phyloP scores from a whole-genome alignment of 2,797 vertebrate genomes.

The Anableps anableps region DNA sequence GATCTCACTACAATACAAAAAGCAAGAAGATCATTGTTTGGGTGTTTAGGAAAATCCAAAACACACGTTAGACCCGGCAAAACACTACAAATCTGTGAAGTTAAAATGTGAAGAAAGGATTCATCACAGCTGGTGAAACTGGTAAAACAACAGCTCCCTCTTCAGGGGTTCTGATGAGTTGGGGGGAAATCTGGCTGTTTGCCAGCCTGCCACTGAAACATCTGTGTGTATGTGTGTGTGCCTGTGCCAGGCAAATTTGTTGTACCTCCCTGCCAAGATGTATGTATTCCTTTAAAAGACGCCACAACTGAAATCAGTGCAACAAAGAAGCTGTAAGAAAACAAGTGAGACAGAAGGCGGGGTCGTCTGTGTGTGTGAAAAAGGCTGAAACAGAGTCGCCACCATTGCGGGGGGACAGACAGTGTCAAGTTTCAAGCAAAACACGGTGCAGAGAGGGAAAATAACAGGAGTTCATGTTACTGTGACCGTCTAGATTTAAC shows the following conservation, averaged over 20 bases:
- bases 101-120: constrained; percentile 17
- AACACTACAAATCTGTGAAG: constrained; percentile 14
- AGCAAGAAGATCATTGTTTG: background rate
- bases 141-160: constrained; percentile 72
- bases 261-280: constrained; percentile 45
- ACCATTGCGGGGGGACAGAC: constrained; percentile 34
- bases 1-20: background rate
- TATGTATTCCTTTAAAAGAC: constrained; percentile 42
- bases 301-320: constrained; percentile 36
- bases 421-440: constrained; percentile 67
- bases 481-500: constrained; percentile 33
- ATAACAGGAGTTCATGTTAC: constrained; percentile 60
- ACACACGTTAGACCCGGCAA: constrained; percentile 10
- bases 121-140: constrained; percentile 6
- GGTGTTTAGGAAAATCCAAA: constrained; percentile 9
- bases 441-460: constrained; percentile 43
- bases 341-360: constrained; percentile 6
- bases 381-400: constrained; percentile 7
- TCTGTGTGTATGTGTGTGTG: constrained; percentile 9
- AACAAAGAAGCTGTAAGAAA: constrained; percentile 52
- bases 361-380: constrained; percentile 12
- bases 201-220: constrained; percentile 40
- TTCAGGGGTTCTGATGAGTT: constrained; percentile 52
- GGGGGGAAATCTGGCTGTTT: constrained; percentile 45
- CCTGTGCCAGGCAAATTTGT: constrained; percentile 47